Evolutionary conservation across 2,888 invertebrate species (phyloP).

Genomic region (Tricholauxania praeusta): DNA sequence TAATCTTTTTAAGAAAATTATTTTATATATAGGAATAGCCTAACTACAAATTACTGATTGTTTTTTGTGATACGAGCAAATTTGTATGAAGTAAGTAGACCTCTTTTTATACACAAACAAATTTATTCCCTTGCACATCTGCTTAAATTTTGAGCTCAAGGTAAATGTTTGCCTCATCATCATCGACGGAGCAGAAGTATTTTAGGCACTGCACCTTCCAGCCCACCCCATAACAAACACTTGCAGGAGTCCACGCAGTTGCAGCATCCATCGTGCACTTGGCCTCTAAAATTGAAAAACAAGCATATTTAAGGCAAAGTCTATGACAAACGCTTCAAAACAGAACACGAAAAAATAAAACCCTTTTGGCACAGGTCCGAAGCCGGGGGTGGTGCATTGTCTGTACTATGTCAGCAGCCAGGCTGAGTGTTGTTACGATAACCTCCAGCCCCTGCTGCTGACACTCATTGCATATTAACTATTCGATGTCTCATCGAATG

Average conservation of each 20-base stretch:
- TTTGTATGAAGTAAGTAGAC: too few species aligned
- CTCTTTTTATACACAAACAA: too few species aligned
- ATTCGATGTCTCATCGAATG: background rate
- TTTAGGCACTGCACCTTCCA: too few species aligned
- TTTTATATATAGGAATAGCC: too few species aligned
- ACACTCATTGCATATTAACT: too few species aligned
- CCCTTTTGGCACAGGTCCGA: too few species aligned
- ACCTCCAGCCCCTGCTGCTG: too few species aligned
- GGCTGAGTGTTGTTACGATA: background rate
- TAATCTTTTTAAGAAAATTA: too few species aligned
- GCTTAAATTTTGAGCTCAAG: too few species aligned
- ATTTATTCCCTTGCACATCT: too few species aligned
- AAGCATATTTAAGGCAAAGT: background rate
- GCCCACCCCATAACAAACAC: slow-evolving; percentile 15
- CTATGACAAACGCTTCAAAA: slow-evolving; percentile 2
- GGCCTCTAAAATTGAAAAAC: slow-evolving; percentile 53
- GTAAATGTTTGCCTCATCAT: background rate
- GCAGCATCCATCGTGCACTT: slow-evolving; percentile 53
- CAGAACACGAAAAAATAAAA: background rate
- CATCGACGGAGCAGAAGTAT: background rate
- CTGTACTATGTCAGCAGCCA: background rate
- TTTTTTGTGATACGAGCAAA: too few species aligned
- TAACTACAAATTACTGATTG: too few species aligned
- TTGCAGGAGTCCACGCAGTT: slow-evolving; percentile 21
- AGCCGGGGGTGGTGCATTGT: slow-evolving; percentile 17